A percentile compares a stretch with the other conserved stretches of the same genome.
Evolutionary conservation across 2,888 invertebrate genomes (phyloP).

Genomic region (Perdita meconis): DNA sequence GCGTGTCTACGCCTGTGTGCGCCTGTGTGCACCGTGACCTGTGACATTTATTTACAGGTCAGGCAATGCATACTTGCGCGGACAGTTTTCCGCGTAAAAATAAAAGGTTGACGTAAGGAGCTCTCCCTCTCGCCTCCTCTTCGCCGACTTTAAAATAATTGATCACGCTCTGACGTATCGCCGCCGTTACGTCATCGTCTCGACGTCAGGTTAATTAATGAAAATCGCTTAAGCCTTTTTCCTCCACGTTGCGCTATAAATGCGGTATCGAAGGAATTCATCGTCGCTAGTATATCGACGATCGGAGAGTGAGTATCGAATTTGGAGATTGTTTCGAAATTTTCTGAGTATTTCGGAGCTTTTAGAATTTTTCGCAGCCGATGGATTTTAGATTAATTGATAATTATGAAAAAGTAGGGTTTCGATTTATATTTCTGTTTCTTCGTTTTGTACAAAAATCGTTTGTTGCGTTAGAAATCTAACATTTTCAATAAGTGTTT

Average conservation of each 20-base stretch:
- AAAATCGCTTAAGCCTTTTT: slow-evolving; percentile 3
- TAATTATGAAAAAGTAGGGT: no score
- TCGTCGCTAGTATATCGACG: slow-evolving; percentile 10
- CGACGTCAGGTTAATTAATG: slow-evolving; percentile 47
- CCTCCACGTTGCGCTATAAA: no score
- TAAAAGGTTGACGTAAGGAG: slow-evolving; percentile 58
- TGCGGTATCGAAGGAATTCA: slow-evolving; percentile 33
- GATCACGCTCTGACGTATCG: slow-evolving; percentile 50
- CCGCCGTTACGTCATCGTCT: slow-evolving; percentile 25
- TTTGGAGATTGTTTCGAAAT: no score
- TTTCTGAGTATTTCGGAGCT: no score
- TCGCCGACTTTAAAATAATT: slow-evolving; percentile 47
- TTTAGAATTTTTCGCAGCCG: no score
- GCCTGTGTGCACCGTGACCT: slow-evolving; percentile 41
- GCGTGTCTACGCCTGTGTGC: slow-evolving; percentile 5
- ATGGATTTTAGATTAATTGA: no score
- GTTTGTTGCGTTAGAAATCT: no score
- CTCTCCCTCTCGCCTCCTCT: slow-evolving; percentile 14
- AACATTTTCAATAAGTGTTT: no score
- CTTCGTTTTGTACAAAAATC: no score
- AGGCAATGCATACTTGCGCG: slow-evolving; percentile 33
- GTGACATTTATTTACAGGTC: slow-evolving; percentile 66
- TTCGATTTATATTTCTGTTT: no score
- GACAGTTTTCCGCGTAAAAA: slow-evolving; percentile 58
- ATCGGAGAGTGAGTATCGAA: neutral